Evolutionary conservation across 2,113 vertebrate species (phyloP), one percentile per base, ranked within the genome.

Genomic region (Bubo scandiacus): DNA sequence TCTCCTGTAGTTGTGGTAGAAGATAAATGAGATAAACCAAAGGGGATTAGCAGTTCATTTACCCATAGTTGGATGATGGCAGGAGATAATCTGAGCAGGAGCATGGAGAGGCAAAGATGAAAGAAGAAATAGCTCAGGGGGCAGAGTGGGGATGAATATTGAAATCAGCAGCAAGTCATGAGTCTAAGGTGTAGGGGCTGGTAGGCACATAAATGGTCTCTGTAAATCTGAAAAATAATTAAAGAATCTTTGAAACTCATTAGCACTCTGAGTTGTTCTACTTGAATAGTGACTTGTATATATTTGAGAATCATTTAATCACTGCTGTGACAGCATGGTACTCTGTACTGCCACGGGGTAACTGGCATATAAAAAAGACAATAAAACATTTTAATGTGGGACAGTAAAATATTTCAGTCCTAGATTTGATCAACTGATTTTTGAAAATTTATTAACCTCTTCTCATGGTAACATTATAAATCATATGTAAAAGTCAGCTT

Each of bases 321-420:
- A 19, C 49, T 65, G 9, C 25, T 68, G 40, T 52, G 26, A 57
- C 49, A 75, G 42, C 14, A 9, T 57, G 77, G 8, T 81, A 3
- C 22, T 43, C 47, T 29, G 8, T 58, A 42, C 54, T 57, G 20
- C 89, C 0, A 0, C 1, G 1, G 65, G 21, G 49, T 57, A 66
- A 20, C 45, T 70, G 79, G 36, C 65, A 8, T 30, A 17, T 22
- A 51, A 90, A 67, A 27, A 75, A 63, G 40, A 14, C 40, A 42
- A 42, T 42, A 63, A 77, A 86, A 12, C 22, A 14, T 81, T 86
- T 81, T 55, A 15, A 63, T 81, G 25, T 77, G 30, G 10, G 13
- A 17, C 19, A 67, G 51, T 63, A 32, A 72, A 77, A 55, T 91
- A 59, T 52, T 91, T 59, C 6, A 63, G 22, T 55, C 52, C 15